Base-by-base conservation (phyloP, 2,113 vertebrate genomes). In the Odontesthes bonariensis region DNA sequence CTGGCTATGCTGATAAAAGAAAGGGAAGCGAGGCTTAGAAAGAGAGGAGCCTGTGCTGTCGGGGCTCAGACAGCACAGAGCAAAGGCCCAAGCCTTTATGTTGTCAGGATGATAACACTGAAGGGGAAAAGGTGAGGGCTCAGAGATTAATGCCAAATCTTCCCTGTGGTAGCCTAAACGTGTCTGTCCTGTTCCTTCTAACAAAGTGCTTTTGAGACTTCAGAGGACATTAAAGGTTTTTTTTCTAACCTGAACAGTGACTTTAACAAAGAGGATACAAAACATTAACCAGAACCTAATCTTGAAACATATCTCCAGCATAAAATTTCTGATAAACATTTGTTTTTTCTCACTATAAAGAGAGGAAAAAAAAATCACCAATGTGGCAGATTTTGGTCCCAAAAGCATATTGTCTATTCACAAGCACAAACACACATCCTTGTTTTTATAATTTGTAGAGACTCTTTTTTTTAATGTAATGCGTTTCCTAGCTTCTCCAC, bases 151-250 rank as follows among this genome's bases (percentile, higher is more conserved):
- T 69, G 51, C 57, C 57, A 58, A 58, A 56, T 56, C 59, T 82
- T 86, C 82, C 77, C 89, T 73, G 82, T 88, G 81, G 82, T 86
- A 87, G 91, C 81, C 84, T 59, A 61, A 87, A 56, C 65, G 33
- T 73, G 47, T 35, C 47, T 49, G 40, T 71, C 75, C 53, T 53
- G 54, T 16, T 80, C 19, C 54, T 71, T 67, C 35, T 32, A 61
- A 59, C 67, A 51, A 47, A 17, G 14, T n/a, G 17, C 54, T 63
- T 42, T 16, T 42, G 47, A 62, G 58, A 33, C n/a, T 55, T 46
- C 51, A 63, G 60, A 65, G 61, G 40, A 49, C 57, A 49, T 60
- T 56, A n/a, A 59, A 11, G 12, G 9, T 8, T 8, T 13, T 10
- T 51, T 19, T 38, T 32, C 10, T n/a, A 51, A 33, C 27, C 23